Conservation (phyloP, 2,113 vertebrate species). For the Rousettus leschenaultii region DNA sequence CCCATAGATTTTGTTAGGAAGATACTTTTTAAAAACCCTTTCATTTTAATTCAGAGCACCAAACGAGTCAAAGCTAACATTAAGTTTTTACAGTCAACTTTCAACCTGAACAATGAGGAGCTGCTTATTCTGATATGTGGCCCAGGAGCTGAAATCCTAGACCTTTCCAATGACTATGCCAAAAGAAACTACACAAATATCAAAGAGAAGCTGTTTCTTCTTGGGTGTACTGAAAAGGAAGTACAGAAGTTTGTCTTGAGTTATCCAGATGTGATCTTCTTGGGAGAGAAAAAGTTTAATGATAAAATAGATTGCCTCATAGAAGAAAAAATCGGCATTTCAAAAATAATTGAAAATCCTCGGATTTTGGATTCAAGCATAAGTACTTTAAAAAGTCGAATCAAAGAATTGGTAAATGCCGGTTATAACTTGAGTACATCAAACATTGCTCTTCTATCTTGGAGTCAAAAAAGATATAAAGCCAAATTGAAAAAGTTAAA, state of each 20-base stretch:
- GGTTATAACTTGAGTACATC: constrained; percentile 82
- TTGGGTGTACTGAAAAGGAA: constrained; percentile 76
- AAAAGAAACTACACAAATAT: constrained; percentile 81
- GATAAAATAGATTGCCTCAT: constrained; percentile 84
- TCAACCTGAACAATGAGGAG: constrained; percentile 78
- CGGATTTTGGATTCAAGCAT: constrained; percentile 82
- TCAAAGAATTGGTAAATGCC: constrained; percentile 76
- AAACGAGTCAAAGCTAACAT: constrained; percentile 83
- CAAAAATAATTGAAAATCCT: constrained; percentile 79
- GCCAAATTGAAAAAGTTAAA: constrained; percentile 81
- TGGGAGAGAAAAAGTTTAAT: constrained; percentile 78
- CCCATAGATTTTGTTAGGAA: constrained; percentile 80
- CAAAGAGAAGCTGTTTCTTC: constrained; percentile 74
- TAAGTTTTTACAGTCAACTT: constrained; percentile 75
- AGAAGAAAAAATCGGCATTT: constrained; percentile 78
- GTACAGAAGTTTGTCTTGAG: constrained; percentile 76
- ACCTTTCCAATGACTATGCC: constrained; percentile 81
- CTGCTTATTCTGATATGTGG: constrained; percentile 82
- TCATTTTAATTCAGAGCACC: constrained; percentile 86
- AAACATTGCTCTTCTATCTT: constrained; percentile 81
- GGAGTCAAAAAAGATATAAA: constrained; percentile 82
- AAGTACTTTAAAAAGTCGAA: constrained; percentile 77
- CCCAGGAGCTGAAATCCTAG: constrained; percentile 80
- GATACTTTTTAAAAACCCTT: constrained; percentile 84
- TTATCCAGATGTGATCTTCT: constrained; percentile 79